Percentiles rank a stretch among this genome's conserved stretches.
Conservation (phyloP, 2,888 invertebrate species). For the Aelia acuminata region DNA sequence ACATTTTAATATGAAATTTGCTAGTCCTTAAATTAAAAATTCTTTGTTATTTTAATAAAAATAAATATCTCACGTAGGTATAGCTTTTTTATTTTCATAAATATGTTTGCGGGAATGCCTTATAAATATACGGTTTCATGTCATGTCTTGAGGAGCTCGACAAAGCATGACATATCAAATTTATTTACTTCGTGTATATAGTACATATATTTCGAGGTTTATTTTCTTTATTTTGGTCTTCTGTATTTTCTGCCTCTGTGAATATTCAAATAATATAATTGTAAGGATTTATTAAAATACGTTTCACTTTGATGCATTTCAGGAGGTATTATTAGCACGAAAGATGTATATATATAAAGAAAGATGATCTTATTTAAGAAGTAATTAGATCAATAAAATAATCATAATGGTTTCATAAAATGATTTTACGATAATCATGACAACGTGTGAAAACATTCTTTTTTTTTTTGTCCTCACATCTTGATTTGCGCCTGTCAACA, state of each 20-base stretch:
- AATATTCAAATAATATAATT: too few relatives aligned
- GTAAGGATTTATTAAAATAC: background rate
- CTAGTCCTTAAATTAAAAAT: background rate
- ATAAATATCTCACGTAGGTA: background rate
- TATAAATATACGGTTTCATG: background rate
- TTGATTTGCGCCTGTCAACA: too few relatives aligned
- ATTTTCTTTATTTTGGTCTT: too few relatives aligned
- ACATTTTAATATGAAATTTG: background rate
- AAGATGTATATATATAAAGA: too few relatives aligned
- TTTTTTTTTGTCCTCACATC: too few relatives aligned
- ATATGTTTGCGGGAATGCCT: background rate
- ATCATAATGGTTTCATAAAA: too few relatives aligned
- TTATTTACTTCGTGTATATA: background rate
- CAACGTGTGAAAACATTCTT: too few relatives aligned
- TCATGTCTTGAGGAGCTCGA: background rate
- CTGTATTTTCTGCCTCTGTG: too few relatives aligned
- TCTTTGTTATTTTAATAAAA: background rate
- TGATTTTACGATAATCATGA: too few relatives aligned
- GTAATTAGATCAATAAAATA: too few relatives aligned
- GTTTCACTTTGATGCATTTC: background rate
- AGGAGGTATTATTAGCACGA: background rate
- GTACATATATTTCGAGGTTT: slow-evolving; percentile 10
- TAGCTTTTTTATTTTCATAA: background rate
- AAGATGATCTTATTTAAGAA: too few relatives aligned
- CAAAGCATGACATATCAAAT: background rate